phyloP scores from a whole-genome alignment of 92 coral and sea anemone species.

The Siderastrea radians region DNA sequence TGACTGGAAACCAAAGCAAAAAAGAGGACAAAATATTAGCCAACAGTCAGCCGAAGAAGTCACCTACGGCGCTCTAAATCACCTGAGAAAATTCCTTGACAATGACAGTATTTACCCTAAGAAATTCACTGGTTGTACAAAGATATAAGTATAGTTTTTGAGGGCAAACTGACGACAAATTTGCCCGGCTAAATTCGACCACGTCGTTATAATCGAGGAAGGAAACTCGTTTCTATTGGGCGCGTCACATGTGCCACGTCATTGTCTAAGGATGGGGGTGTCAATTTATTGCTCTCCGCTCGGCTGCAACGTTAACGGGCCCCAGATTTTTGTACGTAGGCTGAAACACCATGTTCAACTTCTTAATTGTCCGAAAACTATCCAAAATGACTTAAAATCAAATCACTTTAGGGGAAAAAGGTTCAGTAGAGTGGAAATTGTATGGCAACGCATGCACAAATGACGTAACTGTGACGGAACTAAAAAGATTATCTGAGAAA shows the following conservation, averaged over 20 bases:
- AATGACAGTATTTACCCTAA: neutral
- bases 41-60: neutral
- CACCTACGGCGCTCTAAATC: neutral
- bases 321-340: neutral
- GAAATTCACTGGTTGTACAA: neutral
- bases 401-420: too few relatives aligned
- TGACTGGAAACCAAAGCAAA: conserved; percentile 22
- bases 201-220: conserved; percentile 76
- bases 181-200: conserved; percentile 73
- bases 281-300: conserved; percentile 32
- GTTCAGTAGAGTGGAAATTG: too few relatives aligned
- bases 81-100: neutral
- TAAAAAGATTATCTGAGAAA: too few relatives aligned
- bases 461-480: too few relatives aligned
- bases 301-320: neutral
- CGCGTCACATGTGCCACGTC: conserved; percentile 99
- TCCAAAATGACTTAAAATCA: too few relatives aligned
- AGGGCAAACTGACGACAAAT: conserved; percentile 33
- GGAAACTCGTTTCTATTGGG: conserved; percentile 92
- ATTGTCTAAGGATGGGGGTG: conserved; percentile 86
- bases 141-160: neutral
- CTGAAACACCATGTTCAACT: too few relatives aligned
- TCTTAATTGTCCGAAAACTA: too few relatives aligned
- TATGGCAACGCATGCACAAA: too few relatives aligned
- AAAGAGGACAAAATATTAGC: conserved; percentile 20